phyloP scores from a whole-genome alignment of 1,140 invertebrate species.

The Pseudomyrmex dendroicus region DNA sequence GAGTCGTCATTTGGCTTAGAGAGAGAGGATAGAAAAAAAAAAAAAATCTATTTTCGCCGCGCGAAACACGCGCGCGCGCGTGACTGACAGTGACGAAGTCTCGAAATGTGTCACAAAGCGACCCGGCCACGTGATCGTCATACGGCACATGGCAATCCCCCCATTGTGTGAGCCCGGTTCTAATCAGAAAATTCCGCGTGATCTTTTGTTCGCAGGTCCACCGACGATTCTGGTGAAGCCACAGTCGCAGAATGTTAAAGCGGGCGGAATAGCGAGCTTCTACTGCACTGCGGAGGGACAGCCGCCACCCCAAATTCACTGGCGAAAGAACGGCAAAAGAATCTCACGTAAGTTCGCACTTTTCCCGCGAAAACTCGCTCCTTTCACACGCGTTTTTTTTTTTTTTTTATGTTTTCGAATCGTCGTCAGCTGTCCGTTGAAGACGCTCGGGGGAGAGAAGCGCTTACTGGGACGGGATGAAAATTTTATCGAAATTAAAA shows the following conservation, averaged over 20 bases:
- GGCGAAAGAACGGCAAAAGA: slow-evolving; percentile 95
- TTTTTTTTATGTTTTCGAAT: background rate
- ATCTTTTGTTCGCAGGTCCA: slow-evolving; percentile 90
- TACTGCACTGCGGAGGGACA: slow-evolving; percentile 97
- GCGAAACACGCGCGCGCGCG: background rate
- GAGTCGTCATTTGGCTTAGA: background rate
- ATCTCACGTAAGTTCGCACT: slow-evolving; percentile 89
- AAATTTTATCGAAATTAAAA: slow-evolving; percentile 61
- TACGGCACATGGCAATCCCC: background rate
- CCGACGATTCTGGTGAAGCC: slow-evolving; percentile 95
- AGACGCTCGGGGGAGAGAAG: background rate
- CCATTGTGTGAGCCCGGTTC: slow-evolving; percentile 28
- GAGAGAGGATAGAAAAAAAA: background rate
- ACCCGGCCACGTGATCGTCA: background rate
- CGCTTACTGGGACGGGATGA: slow-evolving; percentile 5
- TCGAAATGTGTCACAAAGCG: slow-evolving; percentile 8
- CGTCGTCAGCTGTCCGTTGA: background rate
- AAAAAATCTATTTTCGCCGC: background rate
- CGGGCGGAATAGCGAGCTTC: slow-evolving; percentile 96
- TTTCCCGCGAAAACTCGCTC: background rate
- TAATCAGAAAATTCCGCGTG: slow-evolving; percentile 57
- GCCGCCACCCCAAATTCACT: slow-evolving; percentile 94
- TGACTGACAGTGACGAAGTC: background rate
- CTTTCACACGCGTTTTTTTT: background rate
- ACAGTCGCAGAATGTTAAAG: slow-evolving; percentile 93